Percentiles rank a stretch among this genome's conserved stretches.
These are phyloP conservation scores for Sebastes nivosus DNA, from an alignment of 2,797 vertebrate species.

Conservation along the genomic window DNA sequence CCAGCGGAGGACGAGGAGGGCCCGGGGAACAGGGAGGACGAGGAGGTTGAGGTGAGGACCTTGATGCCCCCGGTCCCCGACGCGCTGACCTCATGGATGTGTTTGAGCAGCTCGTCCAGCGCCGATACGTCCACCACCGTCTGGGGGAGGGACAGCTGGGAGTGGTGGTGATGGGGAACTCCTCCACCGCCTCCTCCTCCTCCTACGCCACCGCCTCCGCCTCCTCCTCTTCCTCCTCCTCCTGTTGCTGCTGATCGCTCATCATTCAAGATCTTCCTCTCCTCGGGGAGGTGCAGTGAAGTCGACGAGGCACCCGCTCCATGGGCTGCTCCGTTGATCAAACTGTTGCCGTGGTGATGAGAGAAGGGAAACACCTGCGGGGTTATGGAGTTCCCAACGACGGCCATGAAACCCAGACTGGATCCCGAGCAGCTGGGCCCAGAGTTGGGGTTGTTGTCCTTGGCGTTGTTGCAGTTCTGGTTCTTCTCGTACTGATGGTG, in stretches of 20 bases:
- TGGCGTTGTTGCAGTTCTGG: conserved; percentile 83
- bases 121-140: conserved; percentile 85
- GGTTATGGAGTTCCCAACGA: conserved; percentile 45
- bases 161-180: conserved; percentile 55
- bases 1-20: conserved; percentile 20
- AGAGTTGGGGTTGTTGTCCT: conserved; percentile 49
- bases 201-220: background rate
- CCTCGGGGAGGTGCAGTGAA: conserved; percentile 66
- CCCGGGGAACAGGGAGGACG: conserved; percentile 49
- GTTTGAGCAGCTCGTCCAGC: conserved; percentile 85
- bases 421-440: conserved; percentile 42
- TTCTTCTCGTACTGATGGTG: conserved; percentile 83
- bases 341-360: conserved; percentile 42
- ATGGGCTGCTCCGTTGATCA: conserved; percentile 56
- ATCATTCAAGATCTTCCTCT: conserved; percentile 61
- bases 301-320: conserved; percentile 34
- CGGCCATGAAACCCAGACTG: conserved; percentile 53
- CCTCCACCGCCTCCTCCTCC: background rate
- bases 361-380: conserved; percentile 75
- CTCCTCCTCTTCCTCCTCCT: background rate
- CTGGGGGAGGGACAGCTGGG: conserved; percentile 73
- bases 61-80: conserved; percentile 73
- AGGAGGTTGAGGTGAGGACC: conserved; percentile 74
- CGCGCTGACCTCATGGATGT: conserved; percentile 83
- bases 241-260: conserved; percentile 54